Conservation (phyloP, 2,797 vertebrate species). For the Sebastes oblongus region DNA sequence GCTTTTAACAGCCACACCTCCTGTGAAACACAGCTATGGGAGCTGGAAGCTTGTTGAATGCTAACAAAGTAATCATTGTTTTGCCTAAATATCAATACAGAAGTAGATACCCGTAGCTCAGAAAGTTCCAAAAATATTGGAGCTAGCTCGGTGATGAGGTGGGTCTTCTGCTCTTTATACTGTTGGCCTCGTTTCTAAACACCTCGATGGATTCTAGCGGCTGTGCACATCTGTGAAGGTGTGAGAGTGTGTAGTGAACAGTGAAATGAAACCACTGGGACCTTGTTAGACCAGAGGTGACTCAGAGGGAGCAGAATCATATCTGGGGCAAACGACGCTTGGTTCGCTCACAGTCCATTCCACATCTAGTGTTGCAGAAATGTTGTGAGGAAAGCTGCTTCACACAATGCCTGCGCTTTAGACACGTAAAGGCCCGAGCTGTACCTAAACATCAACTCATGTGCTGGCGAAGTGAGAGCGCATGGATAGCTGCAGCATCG, state of each 20-base stretch:
- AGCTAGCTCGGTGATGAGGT: neutral
- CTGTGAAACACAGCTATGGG: neutral
- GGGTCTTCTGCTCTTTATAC: neutral
- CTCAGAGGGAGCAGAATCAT: conserved; percentile 20
- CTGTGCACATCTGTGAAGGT: conserved; percentile 42
- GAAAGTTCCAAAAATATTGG: neutral
- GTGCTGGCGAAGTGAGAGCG: neutral
- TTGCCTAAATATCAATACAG: neutral
- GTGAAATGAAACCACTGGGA: conserved; percentile 49
- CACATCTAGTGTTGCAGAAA: conserved; percentile 45
- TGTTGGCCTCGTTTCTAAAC: conserved; percentile 17
- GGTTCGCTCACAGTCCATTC: conserved; percentile 41
- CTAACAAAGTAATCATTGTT: neutral
- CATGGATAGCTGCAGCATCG: neutral
- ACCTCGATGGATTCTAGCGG: neutral
- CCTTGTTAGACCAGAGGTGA: conserved; percentile 47
- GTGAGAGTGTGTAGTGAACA: conserved; percentile 36
- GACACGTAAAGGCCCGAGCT: neutral
- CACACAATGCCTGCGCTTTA: neutral
- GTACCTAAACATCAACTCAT: neutral
- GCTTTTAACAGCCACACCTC: neutral
- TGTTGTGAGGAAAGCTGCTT: conserved; percentile 7
- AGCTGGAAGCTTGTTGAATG: neutral
- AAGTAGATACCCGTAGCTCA: neutral
- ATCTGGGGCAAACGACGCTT: conserved; percentile 16